Evolutionary conservation across 1,140 invertebrate genomes (phyloP).

Genomic region (Dendroctonus ponderosae): DNA sequence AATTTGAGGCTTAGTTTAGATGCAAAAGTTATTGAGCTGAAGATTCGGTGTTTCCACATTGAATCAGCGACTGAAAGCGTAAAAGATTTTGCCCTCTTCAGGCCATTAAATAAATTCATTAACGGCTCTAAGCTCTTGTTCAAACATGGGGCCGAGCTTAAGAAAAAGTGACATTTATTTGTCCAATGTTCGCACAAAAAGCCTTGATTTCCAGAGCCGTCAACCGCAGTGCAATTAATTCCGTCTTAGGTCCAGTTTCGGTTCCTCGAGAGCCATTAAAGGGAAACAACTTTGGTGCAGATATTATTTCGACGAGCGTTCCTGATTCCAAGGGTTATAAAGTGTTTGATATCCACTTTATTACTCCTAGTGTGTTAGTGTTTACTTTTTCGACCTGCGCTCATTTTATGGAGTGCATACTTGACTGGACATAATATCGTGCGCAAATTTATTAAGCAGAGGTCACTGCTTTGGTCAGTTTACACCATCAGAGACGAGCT

Average conservation of each 20-base stretch:
- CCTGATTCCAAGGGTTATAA: neutral
- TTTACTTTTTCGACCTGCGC: too few species aligned
- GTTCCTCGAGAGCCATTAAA: neutral
- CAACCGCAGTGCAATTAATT: constrained; percentile 10
- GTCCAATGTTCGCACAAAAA: constrained; percentile 4
- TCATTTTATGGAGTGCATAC: too few species aligned
- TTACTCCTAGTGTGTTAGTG: too few species aligned
- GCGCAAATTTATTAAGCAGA: too few species aligned
- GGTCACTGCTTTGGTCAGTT: too few species aligned
- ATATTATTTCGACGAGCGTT: constrained; percentile 1
- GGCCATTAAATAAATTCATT: constrained; percentile 7
- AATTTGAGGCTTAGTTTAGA: too few species aligned
- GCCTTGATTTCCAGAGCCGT: neutral
- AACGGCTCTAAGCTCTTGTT: neutral
- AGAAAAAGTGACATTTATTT: constrained; percentile 7
- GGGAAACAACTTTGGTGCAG: constrained; percentile 1
- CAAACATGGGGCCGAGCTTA: neutral
- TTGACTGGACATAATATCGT: too few species aligned
- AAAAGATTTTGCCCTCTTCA: neutral
- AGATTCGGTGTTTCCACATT: too few species aligned
- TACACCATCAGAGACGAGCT: too few species aligned
- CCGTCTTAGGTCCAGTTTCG: neutral
- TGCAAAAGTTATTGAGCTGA: too few species aligned
- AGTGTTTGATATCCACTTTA: too few species aligned
- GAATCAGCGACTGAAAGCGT: too few species aligned